phyloP scores from a whole-genome alignment of 2,797 vertebrate genomes.

The Brachymystax lenok region DNA sequence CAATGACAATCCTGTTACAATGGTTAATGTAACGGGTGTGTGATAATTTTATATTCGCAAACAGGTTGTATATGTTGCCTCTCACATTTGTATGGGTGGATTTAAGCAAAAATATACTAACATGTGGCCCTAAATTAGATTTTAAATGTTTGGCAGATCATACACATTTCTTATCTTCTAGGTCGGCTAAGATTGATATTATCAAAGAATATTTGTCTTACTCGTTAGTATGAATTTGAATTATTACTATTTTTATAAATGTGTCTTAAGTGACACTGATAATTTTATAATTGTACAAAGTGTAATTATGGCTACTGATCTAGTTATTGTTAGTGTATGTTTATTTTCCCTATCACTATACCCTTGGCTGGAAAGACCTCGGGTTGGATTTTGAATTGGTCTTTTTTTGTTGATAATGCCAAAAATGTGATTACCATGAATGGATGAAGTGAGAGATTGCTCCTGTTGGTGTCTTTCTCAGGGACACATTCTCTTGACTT shows the following conservation, averaged over 20 bases:
- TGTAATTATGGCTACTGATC: conserved; percentile 9
- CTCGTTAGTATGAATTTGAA: not conserved
- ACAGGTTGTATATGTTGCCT: not conserved
- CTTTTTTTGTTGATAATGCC: not conserved
- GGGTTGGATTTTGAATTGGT: not conserved
- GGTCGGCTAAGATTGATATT: not conserved
- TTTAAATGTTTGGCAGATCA: no score
- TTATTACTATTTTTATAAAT: not conserved
- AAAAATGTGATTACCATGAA: not conserved
- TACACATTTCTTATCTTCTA: not conserved
- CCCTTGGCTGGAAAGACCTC: not conserved
- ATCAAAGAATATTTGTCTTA: conserved; percentile 1
- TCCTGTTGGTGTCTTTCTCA: conserved; percentile 4
- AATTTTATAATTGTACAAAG: not conserved
- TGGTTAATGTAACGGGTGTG: not conserved
- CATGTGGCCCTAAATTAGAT: no score
- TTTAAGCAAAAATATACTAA: not conserved
- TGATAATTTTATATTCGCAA: not conserved
- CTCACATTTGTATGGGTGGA: not conserved
- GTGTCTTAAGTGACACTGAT: not conserved
- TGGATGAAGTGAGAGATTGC: not conserved
- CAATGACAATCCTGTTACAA: not conserved
- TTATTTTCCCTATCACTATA: not conserved
- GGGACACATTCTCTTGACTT: not conserved
- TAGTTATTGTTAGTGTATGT: not conserved